These are phyloP conservation scores for Bovichtus variegatus DNA, from an alignment of 2,797 vertebrate species.

Conservation along the genomic window DNA sequence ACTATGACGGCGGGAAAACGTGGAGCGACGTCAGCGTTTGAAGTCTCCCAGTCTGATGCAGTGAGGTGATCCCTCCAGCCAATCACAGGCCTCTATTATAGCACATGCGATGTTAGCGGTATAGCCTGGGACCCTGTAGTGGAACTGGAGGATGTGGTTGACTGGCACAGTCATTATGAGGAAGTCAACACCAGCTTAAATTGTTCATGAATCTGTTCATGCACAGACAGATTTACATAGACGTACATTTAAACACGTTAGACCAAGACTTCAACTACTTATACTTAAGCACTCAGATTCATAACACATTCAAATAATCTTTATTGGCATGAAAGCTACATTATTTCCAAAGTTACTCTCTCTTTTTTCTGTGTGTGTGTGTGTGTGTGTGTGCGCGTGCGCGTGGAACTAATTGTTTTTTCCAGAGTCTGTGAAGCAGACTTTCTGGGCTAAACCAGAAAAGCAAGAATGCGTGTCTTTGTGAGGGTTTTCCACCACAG, in stretches of 20 bases:
- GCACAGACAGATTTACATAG: not conserved
- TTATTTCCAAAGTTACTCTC: not conserved
- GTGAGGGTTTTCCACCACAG: slow-evolving; percentile 23
- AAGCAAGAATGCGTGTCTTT: slow-evolving; percentile 25
- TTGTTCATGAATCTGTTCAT: not conserved
- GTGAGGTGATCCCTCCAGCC: slow-evolving; percentile 83
- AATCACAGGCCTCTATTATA: slow-evolving; percentile 72
- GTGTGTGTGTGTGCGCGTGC: slow-evolving; percentile 5
- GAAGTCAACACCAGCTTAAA: not conserved
- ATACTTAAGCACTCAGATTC: too few relatives aligned
- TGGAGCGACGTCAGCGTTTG: slow-evolving; percentile 50
- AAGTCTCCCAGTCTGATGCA: slow-evolving; percentile 40
- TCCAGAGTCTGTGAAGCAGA: slow-evolving; percentile 23
- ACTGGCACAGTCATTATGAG: not conserved
- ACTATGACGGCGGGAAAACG: slow-evolving; percentile 27
- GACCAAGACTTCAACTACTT: not conserved
- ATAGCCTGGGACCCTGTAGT: slow-evolving; percentile 20
- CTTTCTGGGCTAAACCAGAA: slow-evolving; percentile 31
- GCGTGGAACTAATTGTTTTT: slow-evolving; percentile 46
- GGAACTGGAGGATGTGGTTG: slow-evolving; percentile 40
- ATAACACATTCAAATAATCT: not conserved
- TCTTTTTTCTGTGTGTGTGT: not conserved
- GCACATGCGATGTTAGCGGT: slow-evolving; percentile 62
- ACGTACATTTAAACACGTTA: not conserved
- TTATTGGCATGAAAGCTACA: not conserved